Percentiles rank a stretch among this genome's conserved stretches.
phyloP scores from a whole-genome alignment of 64 coral and sea anemone genomes.

The Montipora efflorescens region DNA sequence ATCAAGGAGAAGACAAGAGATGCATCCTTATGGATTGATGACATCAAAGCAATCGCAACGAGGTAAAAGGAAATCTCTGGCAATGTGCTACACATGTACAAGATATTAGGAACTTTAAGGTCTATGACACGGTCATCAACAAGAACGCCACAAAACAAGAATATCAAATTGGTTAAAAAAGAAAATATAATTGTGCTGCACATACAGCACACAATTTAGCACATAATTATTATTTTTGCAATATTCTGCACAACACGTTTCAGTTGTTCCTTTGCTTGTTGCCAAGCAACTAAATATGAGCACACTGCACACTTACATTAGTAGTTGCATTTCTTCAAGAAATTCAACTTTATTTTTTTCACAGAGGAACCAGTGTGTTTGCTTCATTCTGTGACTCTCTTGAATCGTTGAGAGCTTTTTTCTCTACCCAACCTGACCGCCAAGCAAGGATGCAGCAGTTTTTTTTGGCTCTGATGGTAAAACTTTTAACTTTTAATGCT shows the following conservation, averaged over 20 bases:
- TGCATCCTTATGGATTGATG: slow-evolving; percentile 77
- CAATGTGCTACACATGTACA: background rate
- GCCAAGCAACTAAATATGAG: too few relatives aligned
- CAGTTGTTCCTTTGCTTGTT: too few relatives aligned
- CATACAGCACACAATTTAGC: too few relatives aligned
- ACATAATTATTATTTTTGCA: too few relatives aligned
- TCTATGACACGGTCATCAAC: too few relatives aligned
- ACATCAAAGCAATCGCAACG: slow-evolving; percentile 78
- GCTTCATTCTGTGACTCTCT: slow-evolving; percentile 73
- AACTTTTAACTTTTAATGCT: background rate
- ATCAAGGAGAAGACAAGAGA: slow-evolving; percentile 83
- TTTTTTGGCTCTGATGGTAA: slow-evolving; percentile 8
- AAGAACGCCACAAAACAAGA: too few relatives aligned
- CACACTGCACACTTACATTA: too few relatives aligned
- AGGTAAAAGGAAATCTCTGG: slow-evolving; percentile 46
- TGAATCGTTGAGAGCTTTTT: slow-evolving; percentile 72
- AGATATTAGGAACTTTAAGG: background rate
- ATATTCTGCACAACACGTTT: too few relatives aligned
- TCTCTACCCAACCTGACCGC: slow-evolving; percentile 62
- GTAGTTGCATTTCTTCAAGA: too few relatives aligned
- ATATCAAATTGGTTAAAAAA: too few relatives aligned
- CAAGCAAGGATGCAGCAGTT: slow-evolving; percentile 76
- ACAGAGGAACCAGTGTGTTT: slow-evolving; percentile 83
- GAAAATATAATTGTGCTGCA: too few relatives aligned
- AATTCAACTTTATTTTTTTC: slow-evolving; percentile 1